A percentile compares a stretch with the other conserved stretches of the same genome.
Evolutionary conservation across 53 echinoderm and acorn worm genomes (phyloP).

Genomic region (Luidia sarsii): DNA sequence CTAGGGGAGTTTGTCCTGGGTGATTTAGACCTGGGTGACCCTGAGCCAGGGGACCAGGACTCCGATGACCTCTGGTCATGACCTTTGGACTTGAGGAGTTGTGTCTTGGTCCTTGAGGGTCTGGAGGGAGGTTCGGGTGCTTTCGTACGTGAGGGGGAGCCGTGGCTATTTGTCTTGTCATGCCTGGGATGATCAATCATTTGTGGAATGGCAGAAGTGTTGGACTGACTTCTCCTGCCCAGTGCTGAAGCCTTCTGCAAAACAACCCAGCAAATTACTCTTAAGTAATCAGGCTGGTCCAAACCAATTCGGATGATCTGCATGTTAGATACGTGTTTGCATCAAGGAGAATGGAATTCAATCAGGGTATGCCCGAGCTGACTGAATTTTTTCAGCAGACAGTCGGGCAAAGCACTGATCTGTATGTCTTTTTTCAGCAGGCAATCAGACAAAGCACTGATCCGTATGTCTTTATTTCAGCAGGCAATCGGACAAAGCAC

Average conservation of each 20-base stretch:
- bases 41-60: conserved; percentile 31
- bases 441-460: too few relatives aligned
- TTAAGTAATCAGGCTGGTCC: too few relatives aligned
- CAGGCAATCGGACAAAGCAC: too few relatives aligned
- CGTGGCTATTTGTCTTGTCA: conserved; percentile 31
- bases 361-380: too few relatives aligned
- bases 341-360: too few relatives aligned
- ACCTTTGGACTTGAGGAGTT: conserved; percentile 19
- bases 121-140: conserved; percentile 46
- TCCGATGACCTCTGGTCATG: conserved; percentile 11
- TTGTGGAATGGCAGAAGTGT: conserved; percentile 6
- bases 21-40: conserved; percentile 50
- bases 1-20: conserved; percentile 36
- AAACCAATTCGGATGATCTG: too few relatives aligned
- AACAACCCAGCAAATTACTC: too few relatives aligned
- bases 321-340: too few relatives aligned
- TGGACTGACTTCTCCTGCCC: conserved; percentile 25
- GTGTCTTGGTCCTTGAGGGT: conserved; percentile 12
- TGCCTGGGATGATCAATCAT: conserved; percentile 1
- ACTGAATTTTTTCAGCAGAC: too few relatives aligned
- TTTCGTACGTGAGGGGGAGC: conserved; percentile 23
- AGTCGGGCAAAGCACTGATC: too few relatives aligned
- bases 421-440: too few relatives aligned
- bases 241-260: conserved; percentile 12
- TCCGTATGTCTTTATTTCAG: too few relatives aligned